A percentile compares a stretch with the other conserved stretches of the same genome.
Conservation (phyloP, 1,140 invertebrate genomes). For the Cataglyphis hispanica region DNA sequence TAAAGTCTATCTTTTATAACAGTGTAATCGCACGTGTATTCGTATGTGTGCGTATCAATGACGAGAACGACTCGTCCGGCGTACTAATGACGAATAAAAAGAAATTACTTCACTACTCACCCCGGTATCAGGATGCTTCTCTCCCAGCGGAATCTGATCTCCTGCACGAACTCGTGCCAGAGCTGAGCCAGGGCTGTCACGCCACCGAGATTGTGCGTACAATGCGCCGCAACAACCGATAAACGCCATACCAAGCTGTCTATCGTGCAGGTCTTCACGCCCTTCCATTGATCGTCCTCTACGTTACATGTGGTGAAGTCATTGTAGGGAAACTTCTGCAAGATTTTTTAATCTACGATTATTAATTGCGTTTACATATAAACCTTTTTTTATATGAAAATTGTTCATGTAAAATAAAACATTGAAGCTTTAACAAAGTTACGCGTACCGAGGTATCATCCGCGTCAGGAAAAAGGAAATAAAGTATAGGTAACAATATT, state of each 20-base stretch:
- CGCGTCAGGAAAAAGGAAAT: constrained; percentile 96
- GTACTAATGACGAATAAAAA: constrained; percentile 63
- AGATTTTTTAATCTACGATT: constrained; percentile 46
- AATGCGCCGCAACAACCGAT: constrained; percentile 92
- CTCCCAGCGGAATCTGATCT: constrained; percentile 96
- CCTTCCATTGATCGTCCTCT: constrained; percentile 83
- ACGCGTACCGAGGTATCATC: constrained; percentile 88
- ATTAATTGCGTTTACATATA: neutral
- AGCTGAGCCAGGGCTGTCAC: constrained; percentile 93
- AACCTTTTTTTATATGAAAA: neutral
- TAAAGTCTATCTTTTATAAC: constrained; percentile 30
- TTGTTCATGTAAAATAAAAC: neutral
- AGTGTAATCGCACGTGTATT: neutral
- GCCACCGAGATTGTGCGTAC: constrained; percentile 93
- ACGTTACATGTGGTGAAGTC: constrained; percentile 74
- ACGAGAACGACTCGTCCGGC: neutral
- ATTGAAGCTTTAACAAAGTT: neutral
- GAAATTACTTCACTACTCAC: constrained; percentile 88
- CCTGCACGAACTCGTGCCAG: constrained; percentile 96
- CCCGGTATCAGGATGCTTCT: constrained; percentile 92
- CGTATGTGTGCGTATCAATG: neutral
- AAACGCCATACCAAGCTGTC: constrained; percentile 95
- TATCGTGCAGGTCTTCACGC: constrained; percentile 92
- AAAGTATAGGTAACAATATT: constrained; percentile 92
- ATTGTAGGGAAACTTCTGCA: constrained; percentile 83